phyloP scores from a whole-genome alignment of 2,888 invertebrate genomes.

The Pycnomerus fuliginosus region DNA sequence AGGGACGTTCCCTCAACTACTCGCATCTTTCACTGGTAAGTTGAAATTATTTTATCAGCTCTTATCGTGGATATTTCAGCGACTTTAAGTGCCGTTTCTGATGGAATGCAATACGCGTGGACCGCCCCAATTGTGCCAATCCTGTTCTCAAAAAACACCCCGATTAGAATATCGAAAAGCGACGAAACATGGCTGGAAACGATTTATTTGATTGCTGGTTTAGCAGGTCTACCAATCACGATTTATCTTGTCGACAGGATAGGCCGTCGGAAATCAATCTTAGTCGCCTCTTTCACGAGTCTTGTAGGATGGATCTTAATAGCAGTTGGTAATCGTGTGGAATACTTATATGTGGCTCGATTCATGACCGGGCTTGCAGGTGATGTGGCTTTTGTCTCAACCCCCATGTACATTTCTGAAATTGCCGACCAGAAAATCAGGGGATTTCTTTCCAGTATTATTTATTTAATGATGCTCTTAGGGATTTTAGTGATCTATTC shows the following conservation, averaged over 20 bases:
- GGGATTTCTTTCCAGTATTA: slow-evolving; percentile 45
- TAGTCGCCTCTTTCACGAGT: slow-evolving; percentile 40
- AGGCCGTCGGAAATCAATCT: slow-evolving; percentile 43
- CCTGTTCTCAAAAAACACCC: slow-evolving; percentile 36
- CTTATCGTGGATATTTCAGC: slow-evolving; percentile 32
- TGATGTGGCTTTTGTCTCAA: slow-evolving; percentile 47
- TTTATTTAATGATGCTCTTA: slow-evolving; percentile 48
- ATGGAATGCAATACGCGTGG: slow-evolving; percentile 52
- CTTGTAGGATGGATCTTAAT: slow-evolving; percentile 46
- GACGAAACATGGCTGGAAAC: slow-evolving; percentile 39
- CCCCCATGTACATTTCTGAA: slow-evolving; percentile 50
- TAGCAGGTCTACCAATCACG: slow-evolving; percentile 41
- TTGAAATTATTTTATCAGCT: not conserved
- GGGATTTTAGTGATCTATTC: slow-evolving; percentile 44
- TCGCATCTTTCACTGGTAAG: slow-evolving; percentile 19
- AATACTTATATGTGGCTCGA: slow-evolving; percentile 40
- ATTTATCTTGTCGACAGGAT: slow-evolving; percentile 41
- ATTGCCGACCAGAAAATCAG: slow-evolving; percentile 47
- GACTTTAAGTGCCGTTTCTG: slow-evolving; percentile 46
- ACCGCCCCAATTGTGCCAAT: slow-evolving; percentile 46
- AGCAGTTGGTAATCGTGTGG: slow-evolving; percentile 35
- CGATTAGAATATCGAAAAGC: slow-evolving; percentile 38
- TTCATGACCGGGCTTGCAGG: slow-evolving; percentile 45
- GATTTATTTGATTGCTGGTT: slow-evolving; percentile 35
- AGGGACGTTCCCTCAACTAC: slow-evolving; percentile 16